phyloP scores from a whole-genome alignment of 2,113 vertebrate genomes.

The Pseudopipra pipra region DNA sequence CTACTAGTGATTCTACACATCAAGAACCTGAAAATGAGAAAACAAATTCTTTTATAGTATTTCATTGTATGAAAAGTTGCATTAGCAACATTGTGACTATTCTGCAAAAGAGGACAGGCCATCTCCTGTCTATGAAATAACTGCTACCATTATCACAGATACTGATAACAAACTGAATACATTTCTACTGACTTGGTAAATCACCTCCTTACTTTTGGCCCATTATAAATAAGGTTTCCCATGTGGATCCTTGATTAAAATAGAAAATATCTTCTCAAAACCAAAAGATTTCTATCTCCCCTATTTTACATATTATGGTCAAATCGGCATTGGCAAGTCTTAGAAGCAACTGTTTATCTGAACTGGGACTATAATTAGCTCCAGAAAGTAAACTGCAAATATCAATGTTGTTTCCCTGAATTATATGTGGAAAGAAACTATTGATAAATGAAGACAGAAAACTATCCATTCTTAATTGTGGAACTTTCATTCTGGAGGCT shows the following conservation, averaged over 20 bases:
- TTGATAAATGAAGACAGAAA: neutral
- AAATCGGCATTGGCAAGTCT: neutral
- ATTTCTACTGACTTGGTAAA: neutral
- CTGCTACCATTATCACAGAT: neutral
- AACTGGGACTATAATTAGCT: neutral
- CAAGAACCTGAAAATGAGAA: neutral
- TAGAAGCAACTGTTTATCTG: neutral
- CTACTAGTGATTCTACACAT: neutral
- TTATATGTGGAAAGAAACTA: neutral
- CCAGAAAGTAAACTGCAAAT: neutral
- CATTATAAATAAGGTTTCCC: neutral
- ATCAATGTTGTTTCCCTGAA: neutral
- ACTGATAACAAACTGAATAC: neutral
- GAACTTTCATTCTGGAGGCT: neutral
- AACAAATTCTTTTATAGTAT: neutral
- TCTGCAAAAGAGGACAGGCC: neutral
- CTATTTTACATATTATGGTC: neutral
- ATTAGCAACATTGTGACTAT: neutral
- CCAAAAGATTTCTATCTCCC: fast-evolving
- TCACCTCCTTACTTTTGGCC: neutral
- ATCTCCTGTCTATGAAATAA: neutral
- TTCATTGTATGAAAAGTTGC: neutral
- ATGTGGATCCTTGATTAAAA: neutral
- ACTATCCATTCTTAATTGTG: neutral
- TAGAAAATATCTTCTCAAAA: neutral